Base-by-base conservation (phyloP, 2,797 vertebrate species). In the Sorex maritimensis region DNA sequence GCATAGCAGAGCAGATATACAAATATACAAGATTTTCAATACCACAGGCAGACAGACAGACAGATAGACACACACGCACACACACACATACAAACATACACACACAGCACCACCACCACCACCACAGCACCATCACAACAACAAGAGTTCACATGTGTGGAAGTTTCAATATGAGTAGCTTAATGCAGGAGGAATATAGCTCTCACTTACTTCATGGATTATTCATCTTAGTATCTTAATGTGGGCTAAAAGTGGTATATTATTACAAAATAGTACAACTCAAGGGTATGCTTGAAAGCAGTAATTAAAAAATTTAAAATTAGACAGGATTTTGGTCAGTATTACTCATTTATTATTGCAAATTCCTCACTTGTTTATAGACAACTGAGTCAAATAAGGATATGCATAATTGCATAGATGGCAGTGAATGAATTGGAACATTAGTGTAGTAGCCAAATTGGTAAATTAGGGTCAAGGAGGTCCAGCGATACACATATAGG, bases 321-420 rank as follows among this genome's bases (percentile, higher is more conserved):
- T 71, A 71, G 23, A 26, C 2, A 65, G 6, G 34, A 28, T 8
- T 88, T 71, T 55, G 15, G 23, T 74, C 21, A 87, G 19, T 23
- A 72, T 28, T 74, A 77, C 6, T 86, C 46, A 80, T 52, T 38
- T 30, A 61, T 61, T 61, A 19, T 61, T 34, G 21, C 6, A 49
- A 49, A 90, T 93, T 61, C 4, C 58, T 61, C 58, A 61, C 58
- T 61, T 68, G 34, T 65, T 91, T 15, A 86, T 23, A 52, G 68
- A 81, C 1, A 71, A 68, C 6, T 84, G 15, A 2, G 23, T 93
- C n/a, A 81, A 74, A 81, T 58, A 78, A 95, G 65, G 41, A 65
- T 71, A 17, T 15, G 44, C 6, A 71, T 1, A 5, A 87, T 90
- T 24, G 6, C 2, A 4, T 65, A 24, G 10, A 12, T 17, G 58